A percentile compares a stretch with the other conserved stretches of the same genome.
These are phyloP conservation scores for Dasypolia templi DNA, from an alignment of 2,888 invertebrate genomes.

Conservation along the genomic window DNA sequence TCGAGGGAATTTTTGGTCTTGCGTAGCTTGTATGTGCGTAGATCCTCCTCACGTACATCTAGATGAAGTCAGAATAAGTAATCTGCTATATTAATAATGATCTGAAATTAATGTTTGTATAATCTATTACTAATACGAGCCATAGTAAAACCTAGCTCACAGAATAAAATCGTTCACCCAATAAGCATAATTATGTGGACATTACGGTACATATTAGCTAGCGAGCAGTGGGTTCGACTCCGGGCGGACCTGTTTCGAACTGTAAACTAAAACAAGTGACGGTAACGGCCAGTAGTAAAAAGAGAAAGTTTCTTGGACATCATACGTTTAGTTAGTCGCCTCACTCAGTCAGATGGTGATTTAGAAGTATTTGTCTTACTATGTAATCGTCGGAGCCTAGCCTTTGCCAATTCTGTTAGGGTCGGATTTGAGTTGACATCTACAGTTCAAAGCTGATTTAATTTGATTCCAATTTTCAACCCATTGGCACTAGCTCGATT, in stretches of 20 bases:
- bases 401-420: constrained; percentile 15
- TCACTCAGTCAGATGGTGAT: constrained; percentile 44
- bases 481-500: background rate
- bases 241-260: constrained; percentile 63
- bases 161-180: constrained; percentile 45
- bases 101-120: background rate
- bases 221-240: constrained; percentile 56
- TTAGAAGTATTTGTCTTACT: constrained; percentile 29
- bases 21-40: too few relatives aligned
- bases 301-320: constrained; percentile 61
- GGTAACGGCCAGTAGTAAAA: constrained; percentile 50
- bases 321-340: constrained; percentile 48
- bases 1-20: too few relatives aligned
- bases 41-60: too few relatives aligned
- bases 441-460: background rate
- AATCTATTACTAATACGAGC: background rate
- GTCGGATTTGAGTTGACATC: background rate
- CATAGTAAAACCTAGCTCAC: constrained; percentile 13
- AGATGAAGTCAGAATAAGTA: too few relatives aligned
- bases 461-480: background rate
- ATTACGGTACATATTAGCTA: constrained; percentile 63
- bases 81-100: background rate
- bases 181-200: constrained; percentile 61
- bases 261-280: constrained; percentile 58
- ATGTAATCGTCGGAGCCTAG: constrained; percentile 24